phyloP scores from a whole-genome alignment of 2,888 invertebrate species.

The Mesorhabditis belari region DNA sequence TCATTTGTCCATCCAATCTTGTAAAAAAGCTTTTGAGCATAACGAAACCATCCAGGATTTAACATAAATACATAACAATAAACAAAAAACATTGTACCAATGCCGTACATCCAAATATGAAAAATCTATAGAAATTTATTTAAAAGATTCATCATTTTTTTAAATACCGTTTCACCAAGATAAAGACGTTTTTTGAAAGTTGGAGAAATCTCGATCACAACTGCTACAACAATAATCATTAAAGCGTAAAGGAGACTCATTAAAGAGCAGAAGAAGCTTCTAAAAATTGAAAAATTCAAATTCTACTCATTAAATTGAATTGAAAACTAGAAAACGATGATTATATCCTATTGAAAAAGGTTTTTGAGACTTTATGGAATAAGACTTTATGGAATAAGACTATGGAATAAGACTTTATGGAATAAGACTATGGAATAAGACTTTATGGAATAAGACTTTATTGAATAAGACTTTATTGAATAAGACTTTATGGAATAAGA shows the following conservation, averaged over 20 bases:
- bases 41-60: conserved; percentile 39
- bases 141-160: background rate
- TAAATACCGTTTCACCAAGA: conserved; percentile 42
- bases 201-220: conserved; percentile 47
- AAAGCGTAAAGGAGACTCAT: conserved; percentile 47
- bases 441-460: too few species aligned
- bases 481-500: too few species aligned
- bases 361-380: too few species aligned
- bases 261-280: conserved; percentile 5
- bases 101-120: conserved; percentile 47
- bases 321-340: too few species aligned
- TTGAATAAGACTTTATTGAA: too few species aligned
- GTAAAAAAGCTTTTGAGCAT: conserved; percentile 8
- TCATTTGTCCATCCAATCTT: conserved; percentile 3
- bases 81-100: conserved; percentile 40
- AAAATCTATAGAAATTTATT: conserved; percentile 32
- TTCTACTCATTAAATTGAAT: conserved; percentile 1
- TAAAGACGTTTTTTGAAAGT: conserved; percentile 42
- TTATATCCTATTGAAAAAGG: too few species aligned
- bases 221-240: conserved; percentile 42
- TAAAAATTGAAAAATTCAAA: background rate
- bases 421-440: too few species aligned
- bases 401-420: too few species aligned
- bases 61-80: conserved; percentile 48
- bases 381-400: too few species aligned